Conservation (phyloP, 2,113 vertebrate species). For the Aviceda subcristata region DNA sequence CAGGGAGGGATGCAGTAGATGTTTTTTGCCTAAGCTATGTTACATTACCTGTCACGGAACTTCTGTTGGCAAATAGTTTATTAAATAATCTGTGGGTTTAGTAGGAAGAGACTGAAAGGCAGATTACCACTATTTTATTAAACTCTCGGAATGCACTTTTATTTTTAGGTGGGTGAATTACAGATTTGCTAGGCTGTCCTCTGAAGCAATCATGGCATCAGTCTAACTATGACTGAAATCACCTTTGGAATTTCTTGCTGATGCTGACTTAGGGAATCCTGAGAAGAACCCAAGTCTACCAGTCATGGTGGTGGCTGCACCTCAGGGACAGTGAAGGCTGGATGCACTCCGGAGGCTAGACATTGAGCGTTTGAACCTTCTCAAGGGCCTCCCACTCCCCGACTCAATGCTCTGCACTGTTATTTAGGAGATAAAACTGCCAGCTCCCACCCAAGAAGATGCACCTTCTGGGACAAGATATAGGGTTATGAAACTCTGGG, state of each 20-base stretch:
- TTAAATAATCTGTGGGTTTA: neutral
- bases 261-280: neutral
- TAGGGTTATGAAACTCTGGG: neutral
- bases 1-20: neutral
- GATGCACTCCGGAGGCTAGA: neutral
- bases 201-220: neutral
- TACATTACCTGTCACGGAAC: fast-evolving
- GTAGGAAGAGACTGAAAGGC: neutral
- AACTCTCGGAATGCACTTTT: neutral
- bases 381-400: neutral
- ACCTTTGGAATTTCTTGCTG: neutral
- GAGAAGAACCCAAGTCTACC: neutral
- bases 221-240: neutral
- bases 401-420: neutral
- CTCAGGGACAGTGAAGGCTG: neutral
- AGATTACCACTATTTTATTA: neutral
- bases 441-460: neutral
- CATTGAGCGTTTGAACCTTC: neutral
- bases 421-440: neutral
- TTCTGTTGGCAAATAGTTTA: neutral
- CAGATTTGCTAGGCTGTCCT: neutral
- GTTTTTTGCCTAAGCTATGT: neutral
- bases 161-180: neutral
- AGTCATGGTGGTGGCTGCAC: neutral
- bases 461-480: neutral